Conservation (phyloP, 2,888 invertebrate species). For the Ashinkailepas kermadecensis region DNA sequence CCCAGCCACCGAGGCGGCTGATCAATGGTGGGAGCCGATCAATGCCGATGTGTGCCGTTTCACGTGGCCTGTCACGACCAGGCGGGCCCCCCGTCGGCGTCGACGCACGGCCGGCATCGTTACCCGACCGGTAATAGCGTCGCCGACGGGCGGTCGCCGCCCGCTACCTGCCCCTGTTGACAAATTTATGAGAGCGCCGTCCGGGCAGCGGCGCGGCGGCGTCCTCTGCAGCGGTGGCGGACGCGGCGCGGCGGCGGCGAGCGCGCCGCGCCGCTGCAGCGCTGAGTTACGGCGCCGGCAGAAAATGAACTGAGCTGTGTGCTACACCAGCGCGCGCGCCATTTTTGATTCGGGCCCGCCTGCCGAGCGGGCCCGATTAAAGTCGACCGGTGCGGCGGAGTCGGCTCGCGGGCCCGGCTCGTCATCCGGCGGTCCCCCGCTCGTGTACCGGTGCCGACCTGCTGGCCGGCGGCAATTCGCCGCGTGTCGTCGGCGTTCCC, state of each 20-base stretch:
- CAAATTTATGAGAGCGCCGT: slow-evolving; percentile 13
- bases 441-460: slow-evolving; percentile 23
- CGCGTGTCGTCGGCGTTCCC: slow-evolving; percentile 12
- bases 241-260: neutral
- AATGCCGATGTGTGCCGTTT: slow-evolving; percentile 5
- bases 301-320: neutral
- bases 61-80: neutral
- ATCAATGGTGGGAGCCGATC: neutral
- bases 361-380: neutral
- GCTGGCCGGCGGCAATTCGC: slow-evolving; percentile 24
- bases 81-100: neutral
- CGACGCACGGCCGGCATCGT: neutral
- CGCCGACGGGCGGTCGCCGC: neutral
- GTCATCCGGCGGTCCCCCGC: too few relatives aligned
- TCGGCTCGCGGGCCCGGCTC: neutral
- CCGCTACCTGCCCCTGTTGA: slow-evolving; percentile 20
- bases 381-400: neutral
- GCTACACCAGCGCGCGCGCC: neutral
- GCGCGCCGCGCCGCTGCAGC: neutral
- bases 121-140: slow-evolving; percentile 6
- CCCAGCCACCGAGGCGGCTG: neutral
- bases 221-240: neutral
- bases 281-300: neutral
- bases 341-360: slow-evolving; percentile 13
- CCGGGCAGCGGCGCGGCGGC: neutral